Evolutionary conservation across 1,140 invertebrate genomes (phyloP).

Genomic region (Cydia splendana): DNA sequence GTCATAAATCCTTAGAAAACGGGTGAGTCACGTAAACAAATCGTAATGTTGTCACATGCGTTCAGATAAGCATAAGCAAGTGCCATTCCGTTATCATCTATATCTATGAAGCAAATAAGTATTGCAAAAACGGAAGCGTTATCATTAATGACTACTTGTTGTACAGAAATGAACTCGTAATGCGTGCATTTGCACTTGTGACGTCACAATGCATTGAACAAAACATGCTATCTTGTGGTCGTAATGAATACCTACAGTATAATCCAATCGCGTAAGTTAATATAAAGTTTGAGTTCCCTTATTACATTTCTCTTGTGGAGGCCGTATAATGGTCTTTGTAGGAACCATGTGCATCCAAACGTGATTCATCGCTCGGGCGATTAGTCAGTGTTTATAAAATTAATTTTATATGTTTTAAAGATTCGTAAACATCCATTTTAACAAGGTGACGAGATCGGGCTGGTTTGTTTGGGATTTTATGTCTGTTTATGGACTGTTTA

Average conservation of each 20-base stretch:
- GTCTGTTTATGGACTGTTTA: background rate
- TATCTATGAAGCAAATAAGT: conserved; percentile 18
- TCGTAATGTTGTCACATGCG: background rate
- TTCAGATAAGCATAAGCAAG: conserved; percentile 8
- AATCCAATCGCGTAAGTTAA: background rate
- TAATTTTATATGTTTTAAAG: conserved; percentile 29
- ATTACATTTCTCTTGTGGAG: background rate
- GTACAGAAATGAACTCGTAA: conserved; percentile 6
- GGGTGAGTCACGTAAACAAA: conserved; percentile 1
- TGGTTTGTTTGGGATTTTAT: background rate
- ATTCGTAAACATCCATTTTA: conserved; percentile 20
- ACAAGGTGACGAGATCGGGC: conserved; percentile 13
- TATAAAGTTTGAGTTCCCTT: background rate
- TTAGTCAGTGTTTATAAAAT: conserved; percentile 32
- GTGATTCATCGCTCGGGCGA: conserved; percentile 21
- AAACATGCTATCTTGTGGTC: conserved; percentile 18
- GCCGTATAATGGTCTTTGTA: conserved; percentile 20
- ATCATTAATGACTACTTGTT: conserved; percentile 20
- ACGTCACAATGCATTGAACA: conserved; percentile 18
- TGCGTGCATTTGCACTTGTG: conserved; percentile 22
- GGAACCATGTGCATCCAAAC: conserved; percentile 22
- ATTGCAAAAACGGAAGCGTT: conserved; percentile 26
- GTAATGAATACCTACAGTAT: background rate
- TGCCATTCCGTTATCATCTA: conserved; percentile 4
- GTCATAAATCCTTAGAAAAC: conserved; percentile 1